Evolutionary conservation across 23 tunicate genomes (phyloP).

Genomic region (Halocynthia roretzi): DNA sequence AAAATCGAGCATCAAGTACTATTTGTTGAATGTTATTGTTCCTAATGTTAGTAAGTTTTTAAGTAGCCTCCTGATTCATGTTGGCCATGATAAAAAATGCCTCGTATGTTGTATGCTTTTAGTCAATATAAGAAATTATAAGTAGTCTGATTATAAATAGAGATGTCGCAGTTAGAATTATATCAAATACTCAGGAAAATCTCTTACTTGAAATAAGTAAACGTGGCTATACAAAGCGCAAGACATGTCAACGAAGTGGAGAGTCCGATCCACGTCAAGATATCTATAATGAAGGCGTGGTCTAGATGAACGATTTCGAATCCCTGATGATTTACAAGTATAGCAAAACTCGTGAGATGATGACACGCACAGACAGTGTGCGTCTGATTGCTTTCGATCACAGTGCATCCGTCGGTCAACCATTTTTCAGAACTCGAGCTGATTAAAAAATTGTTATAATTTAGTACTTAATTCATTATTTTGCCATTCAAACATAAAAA

Average conservation of each 20-base stretch:
- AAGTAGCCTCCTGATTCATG: too few species aligned
- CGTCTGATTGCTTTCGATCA: constrained; percentile 34
- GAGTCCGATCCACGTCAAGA: constrained; percentile 59
- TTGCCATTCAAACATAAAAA: background rate
- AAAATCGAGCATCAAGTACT: too few species aligned
- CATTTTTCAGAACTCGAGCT: constrained; percentile 17
- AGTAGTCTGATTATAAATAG: too few species aligned
- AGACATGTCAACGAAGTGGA: constrained; percentile 59
- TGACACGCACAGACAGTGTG: constrained; percentile 58
- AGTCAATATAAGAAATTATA: too few species aligned
- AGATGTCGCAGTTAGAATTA: too few species aligned
- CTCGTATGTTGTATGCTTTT: too few species aligned
- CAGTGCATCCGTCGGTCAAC: constrained; percentile 44
- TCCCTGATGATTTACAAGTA: constrained; percentile 43
- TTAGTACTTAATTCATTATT: too few species aligned
- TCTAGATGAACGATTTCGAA: background rate
- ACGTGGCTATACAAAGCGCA: constrained; percentile 60
- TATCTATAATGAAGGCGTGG: constrained; percentile 19
- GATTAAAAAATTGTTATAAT: too few species aligned
- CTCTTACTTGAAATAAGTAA: constrained; percentile 60
- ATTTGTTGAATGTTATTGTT: too few species aligned
- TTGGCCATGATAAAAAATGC: too few species aligned
- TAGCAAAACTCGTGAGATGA: constrained; percentile 68
- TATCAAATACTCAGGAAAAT: too few species aligned
- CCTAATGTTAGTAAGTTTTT: too few species aligned